Evolutionary conservation across 2,113 vertebrate genomes (phyloP).

Genomic region (Trachemys scripta): DNA sequence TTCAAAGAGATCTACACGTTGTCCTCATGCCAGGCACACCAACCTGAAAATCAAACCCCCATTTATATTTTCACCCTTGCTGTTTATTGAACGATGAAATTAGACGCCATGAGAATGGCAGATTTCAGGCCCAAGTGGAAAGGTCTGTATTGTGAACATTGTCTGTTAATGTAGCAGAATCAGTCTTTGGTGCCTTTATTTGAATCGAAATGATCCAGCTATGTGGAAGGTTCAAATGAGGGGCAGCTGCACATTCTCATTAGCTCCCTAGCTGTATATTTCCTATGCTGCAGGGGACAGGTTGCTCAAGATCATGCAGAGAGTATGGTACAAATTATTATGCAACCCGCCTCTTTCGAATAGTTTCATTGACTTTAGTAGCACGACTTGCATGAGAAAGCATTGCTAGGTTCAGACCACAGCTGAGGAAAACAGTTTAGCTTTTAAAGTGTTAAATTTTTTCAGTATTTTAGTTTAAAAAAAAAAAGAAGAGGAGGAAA

Average conservation of each 20-base stretch:
- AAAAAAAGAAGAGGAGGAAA: background rate
- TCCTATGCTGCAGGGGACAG: background rate
- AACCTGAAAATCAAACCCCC: background rate
- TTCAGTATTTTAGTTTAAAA: background rate
- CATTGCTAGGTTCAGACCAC: background rate
- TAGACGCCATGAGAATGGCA: background rate
- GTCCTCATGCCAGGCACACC: background rate
- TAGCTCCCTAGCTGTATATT: no score
- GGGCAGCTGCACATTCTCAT: no score
- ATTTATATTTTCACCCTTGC: background rate
- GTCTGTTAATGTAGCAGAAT: background rate
- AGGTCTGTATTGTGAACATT: background rate
- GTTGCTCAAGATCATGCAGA: background rate
- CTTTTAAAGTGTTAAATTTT: background rate
- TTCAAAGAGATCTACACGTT: background rate
- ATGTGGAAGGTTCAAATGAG: background rate
- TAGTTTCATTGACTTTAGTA: background rate
- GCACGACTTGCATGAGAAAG: background rate
- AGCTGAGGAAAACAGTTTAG: background rate
- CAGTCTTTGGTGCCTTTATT: background rate
- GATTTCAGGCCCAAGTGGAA: background rate
- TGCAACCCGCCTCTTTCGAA: background rate
- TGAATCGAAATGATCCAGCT: background rate
- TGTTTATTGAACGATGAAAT: background rate
- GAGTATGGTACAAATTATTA: background rate